Conservation (phyloP, 2,888 invertebrate species). For the Atethmia centrago region DNA sequence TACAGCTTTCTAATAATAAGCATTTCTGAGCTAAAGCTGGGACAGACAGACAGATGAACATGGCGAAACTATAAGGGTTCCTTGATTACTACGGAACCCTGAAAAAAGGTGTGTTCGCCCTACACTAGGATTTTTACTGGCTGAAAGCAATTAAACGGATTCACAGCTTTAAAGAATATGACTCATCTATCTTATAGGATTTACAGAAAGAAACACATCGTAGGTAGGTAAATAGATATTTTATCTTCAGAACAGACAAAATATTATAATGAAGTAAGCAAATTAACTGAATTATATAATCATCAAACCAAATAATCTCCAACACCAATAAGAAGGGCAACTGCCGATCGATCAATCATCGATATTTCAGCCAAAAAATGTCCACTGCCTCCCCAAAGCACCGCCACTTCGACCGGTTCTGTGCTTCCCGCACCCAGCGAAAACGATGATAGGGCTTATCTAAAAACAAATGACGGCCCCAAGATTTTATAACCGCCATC, state of each 20-base stretch:
- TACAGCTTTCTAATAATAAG: no score
- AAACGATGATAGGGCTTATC: neutral
- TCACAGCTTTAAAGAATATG: neutral
- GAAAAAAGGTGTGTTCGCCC: neutral
- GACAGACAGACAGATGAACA: no score
- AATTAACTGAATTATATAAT: neutral
- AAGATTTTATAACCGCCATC: slow-evolving; percentile 12
- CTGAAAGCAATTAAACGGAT: no score
- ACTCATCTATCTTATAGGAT: neutral
- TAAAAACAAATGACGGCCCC: slow-evolving; percentile 31
- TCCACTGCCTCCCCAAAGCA: no score
- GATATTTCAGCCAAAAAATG: no score
- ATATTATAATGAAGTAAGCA: neutral
- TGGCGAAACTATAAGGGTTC: no score
- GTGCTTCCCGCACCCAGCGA: no score
- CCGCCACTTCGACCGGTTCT: no score
- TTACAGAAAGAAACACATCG: no score
- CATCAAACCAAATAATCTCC: neutral
- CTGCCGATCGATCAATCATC: neutral
- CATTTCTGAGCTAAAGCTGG: no score
- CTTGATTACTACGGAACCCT: no score
- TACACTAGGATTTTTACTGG: neutral
- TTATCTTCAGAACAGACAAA: neutral
- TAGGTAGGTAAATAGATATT: neutral
- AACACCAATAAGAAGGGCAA: neutral